These are phyloP conservation scores for Aplodontia rufa DNA, from an alignment of 2,113 vertebrate species.

Conservation along the genomic window DNA sequence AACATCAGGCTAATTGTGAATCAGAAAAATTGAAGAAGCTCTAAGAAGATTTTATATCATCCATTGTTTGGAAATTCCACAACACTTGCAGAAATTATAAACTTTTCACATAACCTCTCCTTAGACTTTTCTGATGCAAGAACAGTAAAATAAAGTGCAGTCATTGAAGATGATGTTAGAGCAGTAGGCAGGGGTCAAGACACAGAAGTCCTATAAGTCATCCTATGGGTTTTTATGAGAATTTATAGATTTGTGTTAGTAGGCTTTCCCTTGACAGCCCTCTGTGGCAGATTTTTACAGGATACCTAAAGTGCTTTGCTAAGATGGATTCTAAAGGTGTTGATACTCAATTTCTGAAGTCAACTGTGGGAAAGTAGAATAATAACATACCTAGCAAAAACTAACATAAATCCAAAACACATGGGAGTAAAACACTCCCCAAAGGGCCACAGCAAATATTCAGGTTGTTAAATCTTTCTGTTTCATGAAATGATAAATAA, in stretches of 20 bases:
- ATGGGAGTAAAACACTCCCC: not conserved
- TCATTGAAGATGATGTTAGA: not conserved
- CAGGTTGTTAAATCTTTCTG: not conserved
- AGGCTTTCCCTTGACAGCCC: not conserved
- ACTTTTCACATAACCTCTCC: not conserved
- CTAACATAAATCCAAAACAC: not conserved
- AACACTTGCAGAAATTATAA: not conserved
- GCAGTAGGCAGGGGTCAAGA: rapidly evolving
- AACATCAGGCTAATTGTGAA: not conserved
- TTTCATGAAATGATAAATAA: not conserved
- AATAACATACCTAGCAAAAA: not conserved
- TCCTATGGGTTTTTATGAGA: not conserved
- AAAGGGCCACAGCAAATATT: not conserved
- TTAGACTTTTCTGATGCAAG: not conserved
- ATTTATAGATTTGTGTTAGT: not conserved
- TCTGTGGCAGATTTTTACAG: not conserved
- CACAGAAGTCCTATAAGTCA: rapidly evolving
- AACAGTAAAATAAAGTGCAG: not conserved
- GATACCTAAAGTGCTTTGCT: not conserved
- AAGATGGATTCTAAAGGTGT: not conserved
- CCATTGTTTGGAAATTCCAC: not conserved
- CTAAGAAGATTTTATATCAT: slow-evolving; percentile 16
- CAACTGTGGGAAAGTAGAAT: not conserved
- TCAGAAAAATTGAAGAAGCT: slow-evolving; percentile 10
- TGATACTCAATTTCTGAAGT: not conserved